Conservation (phyloP, 2,113 vertebrate species). For the Micronycteris hirsuta region DNA sequence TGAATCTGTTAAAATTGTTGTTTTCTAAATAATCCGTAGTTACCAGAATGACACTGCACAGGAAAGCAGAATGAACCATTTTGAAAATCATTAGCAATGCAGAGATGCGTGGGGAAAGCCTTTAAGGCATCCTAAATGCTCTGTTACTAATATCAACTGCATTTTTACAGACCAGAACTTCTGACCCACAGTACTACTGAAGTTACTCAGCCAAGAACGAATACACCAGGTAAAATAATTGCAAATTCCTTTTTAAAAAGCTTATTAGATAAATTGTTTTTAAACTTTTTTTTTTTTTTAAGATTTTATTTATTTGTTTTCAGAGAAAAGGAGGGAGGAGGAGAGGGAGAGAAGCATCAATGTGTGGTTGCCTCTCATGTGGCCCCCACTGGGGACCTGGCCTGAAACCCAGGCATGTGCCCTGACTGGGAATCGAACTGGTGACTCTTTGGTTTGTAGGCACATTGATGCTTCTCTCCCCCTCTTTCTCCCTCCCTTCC, state of each 20-base stretch:
- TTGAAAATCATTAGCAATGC: background rate
- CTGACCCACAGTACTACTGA: slow-evolving; percentile 69
- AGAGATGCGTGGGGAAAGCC: background rate
- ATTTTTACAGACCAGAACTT: slow-evolving; percentile 81
- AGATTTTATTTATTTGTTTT: too few relatives aligned
- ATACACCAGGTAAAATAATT: slow-evolving; percentile 70
- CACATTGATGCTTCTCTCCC: too few relatives aligned
- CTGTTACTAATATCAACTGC: fast-evolving
- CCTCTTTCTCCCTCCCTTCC: too few relatives aligned
- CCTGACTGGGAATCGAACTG: too few relatives aligned
- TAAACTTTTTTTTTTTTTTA: background rate
- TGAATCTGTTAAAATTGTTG: background rate
- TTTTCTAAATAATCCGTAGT: background rate
- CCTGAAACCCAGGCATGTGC: too few relatives aligned
- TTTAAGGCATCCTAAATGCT: background rate
- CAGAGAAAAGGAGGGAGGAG: too few relatives aligned
- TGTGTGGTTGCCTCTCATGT: too few relatives aligned
- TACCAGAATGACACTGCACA: background rate
- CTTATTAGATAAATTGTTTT: background rate
- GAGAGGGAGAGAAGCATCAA: too few relatives aligned
- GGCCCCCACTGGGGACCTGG: too few relatives aligned
- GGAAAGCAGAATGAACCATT: background rate
- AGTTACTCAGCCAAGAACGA: slow-evolving; percentile 55
- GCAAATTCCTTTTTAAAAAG: background rate
- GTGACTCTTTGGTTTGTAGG: too few relatives aligned